A percentile compares a stretch with the other conserved stretches of the same genome.
Conservation (phyloP, 2,888 invertebrate species). For the Zaprionus lineosus region DNA sequence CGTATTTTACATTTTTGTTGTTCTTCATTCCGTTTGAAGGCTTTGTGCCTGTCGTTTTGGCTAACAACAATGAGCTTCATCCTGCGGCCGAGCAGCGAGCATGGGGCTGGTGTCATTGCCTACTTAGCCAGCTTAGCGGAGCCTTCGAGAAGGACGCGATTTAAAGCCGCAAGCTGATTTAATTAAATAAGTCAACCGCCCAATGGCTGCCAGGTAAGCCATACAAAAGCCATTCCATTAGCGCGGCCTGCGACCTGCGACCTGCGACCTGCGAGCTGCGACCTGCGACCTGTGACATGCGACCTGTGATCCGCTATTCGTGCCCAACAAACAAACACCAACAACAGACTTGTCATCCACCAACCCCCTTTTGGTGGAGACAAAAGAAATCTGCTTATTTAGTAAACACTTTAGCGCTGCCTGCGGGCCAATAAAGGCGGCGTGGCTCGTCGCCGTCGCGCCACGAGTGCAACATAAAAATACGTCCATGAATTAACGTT, state of each 20-base stretch:
- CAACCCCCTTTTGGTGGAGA: conserved; percentile 11
- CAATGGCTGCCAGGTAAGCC: conserved; percentile 55
- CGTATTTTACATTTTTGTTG: background rate
- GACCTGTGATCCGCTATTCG: background rate
- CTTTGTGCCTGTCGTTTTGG: conserved; percentile 33
- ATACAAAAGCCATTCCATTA: conserved; percentile 67
- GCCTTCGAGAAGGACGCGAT: conserved; percentile 25
- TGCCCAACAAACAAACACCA: background rate
- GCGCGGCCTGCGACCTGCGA: conserved; percentile 38
- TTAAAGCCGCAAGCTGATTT: conserved; percentile 61
- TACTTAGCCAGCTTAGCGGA: conserved; percentile 50
- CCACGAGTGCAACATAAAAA: conserved; percentile 77
- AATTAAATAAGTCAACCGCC: conserved; percentile 68
- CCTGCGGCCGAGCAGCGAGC: too few species aligned
- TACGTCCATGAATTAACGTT: conserved; percentile 79
- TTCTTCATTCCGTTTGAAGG: conserved; percentile 11
- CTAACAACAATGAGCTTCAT: conserved; percentile 40
- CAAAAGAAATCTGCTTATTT: conserved; percentile 71
- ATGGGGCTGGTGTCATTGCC: conserved; percentile 11
- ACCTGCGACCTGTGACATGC: conserved; percentile 29
- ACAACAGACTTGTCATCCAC: too few species aligned
- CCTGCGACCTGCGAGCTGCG: conserved; percentile 1
- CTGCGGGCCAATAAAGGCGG: conserved; percentile 54
- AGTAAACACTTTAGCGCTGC: conserved; percentile 68
- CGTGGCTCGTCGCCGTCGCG: conserved; percentile 49